phyloP scores from a whole-genome alignment of 1,140 invertebrate species.

The Heliconius hermathena region DNA sequence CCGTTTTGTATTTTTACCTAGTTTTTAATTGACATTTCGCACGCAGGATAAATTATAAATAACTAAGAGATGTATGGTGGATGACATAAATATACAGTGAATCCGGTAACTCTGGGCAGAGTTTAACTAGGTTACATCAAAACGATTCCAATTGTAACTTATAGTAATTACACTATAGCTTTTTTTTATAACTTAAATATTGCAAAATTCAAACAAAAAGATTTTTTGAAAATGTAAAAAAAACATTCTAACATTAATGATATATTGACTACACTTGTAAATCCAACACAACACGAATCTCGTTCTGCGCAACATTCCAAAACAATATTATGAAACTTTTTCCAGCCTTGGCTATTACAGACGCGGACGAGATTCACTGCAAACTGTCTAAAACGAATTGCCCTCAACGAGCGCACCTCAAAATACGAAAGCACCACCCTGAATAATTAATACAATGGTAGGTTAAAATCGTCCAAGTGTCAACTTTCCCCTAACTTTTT shows the following conservation, averaged over 20 bases:
- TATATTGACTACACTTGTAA: constrained; percentile 17
- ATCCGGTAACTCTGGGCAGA: too few species aligned
- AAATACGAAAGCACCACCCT: constrained; percentile 73
- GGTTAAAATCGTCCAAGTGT: constrained; percentile 79
- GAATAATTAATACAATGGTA: constrained; percentile 81
- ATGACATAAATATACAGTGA: too few species aligned
- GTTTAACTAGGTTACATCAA: too few species aligned
- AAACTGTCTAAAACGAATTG: constrained; percentile 76
- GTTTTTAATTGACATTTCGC: too few species aligned
- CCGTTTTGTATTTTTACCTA: too few species aligned
- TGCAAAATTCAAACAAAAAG: too few species aligned
- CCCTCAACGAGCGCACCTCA: constrained; percentile 71
- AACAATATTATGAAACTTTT: constrained; percentile 77
- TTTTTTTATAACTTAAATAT: too few species aligned
- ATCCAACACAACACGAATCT: constrained; percentile 54
- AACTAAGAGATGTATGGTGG: too few species aligned
- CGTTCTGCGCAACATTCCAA: constrained; percentile 66
- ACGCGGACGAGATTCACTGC: constrained; percentile 52
- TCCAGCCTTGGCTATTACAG: constrained; percentile 53
- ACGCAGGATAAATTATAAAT: too few species aligned
- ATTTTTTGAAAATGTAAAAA: too few species aligned
- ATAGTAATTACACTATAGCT: too few species aligned
- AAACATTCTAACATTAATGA: not conserved
- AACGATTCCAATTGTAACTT: too few species aligned
- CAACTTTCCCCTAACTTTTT: constrained; percentile 78